Evolutionary conservation across 2,797 vertebrate genomes (phyloP), one percentile per base, ranked within the genome.

Genomic region (Lemur catta): DNA sequence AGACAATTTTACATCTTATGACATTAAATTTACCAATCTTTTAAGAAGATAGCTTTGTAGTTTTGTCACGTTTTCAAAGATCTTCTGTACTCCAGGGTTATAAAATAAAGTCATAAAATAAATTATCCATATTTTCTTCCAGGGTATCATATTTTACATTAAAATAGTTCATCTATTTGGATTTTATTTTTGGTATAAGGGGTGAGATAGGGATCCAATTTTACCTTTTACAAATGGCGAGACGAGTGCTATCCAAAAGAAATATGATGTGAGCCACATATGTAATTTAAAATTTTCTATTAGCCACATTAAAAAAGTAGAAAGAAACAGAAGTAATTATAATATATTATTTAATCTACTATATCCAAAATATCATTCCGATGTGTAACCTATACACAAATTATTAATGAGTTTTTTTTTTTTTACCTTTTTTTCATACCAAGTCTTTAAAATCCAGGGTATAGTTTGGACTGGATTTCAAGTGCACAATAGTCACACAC

Each of bases 301-400:
- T 91, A 74, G 35, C 28, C 43, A 65, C 65, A 52, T 81, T 81
- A 72, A 88, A 89, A 72, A 84, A 65, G 33, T 72, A 93, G 88
- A 94, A 95, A 82, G 52, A 82, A 94, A 78, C 12, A 78, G 33
- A 89, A 93, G 82, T 76, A 94, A 91, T 96, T 91, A 79, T 92
- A 92, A 82, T 46, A n/a, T 35, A 84, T 79, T 91, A 93, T 95
- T 97, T 96, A 87, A 75, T 30, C 17, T 26, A 78, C 38, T 30
- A 28, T 81, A 74, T 75, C 76, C 50, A 74, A 96, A 95, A 74
- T 80, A 65, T 80, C 46, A 90, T 90, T 93, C 93, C 14, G 82
- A 75, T 28, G 79, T 80, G 9, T 71, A 93, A 59, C 84, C 79
- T 35, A 33, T 65, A 50, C 89, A 75, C 96, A 93, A 89, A 82